Base-by-base conservation (phyloP, 2,888 invertebrate species). In the Apeira syringaria region DNA sequence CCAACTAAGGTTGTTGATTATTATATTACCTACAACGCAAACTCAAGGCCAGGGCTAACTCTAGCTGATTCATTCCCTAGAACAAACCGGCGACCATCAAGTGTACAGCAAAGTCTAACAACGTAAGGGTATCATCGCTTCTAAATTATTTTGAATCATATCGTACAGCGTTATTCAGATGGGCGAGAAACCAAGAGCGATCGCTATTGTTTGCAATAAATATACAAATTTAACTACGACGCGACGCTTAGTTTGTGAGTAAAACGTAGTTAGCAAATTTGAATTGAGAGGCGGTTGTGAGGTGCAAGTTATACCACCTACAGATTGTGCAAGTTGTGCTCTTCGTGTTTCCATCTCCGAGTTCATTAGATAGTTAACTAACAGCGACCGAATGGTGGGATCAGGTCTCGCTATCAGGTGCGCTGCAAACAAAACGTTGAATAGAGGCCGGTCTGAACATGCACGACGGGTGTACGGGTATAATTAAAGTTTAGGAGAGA, bases 401-500 rank as follows among this genome's bases (percentile, higher is more conserved):
- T 84, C 80, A 78, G 71, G 68, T 67, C 73, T 66, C 76, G 72
- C 77, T 80, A 85, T 86, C 85, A 84, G 87, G 82, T 85, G 80
- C 68, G 80, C 80, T 74, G 78, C 80, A 79, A 86, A 85, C 85
- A 84, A 84, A 85, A 83, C 81, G 75, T 66, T 78, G 83, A 82
- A 84, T 83, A 83, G 80, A 83, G 83, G 80, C 77, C 78, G 79
- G 84, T 83, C 86, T 87, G 85, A 89, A 87, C 88, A 89, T 89
- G 86, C 84, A 86, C 82, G 81, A 80, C 81, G 83, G 83, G 77
- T 86, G 86, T 87, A 89, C 84, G 80, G 82, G 86, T 86, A 86
- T 89, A 88, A 89, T 88, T 89, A 89, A 88, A 89, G 88, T 89
- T 89, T 89, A 88, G 87, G 87, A 88, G 86, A 88, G 86, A 86